Conservation (phyloP, 2,797 vertebrate species). For the Aulostomus chinensis region DNA sequence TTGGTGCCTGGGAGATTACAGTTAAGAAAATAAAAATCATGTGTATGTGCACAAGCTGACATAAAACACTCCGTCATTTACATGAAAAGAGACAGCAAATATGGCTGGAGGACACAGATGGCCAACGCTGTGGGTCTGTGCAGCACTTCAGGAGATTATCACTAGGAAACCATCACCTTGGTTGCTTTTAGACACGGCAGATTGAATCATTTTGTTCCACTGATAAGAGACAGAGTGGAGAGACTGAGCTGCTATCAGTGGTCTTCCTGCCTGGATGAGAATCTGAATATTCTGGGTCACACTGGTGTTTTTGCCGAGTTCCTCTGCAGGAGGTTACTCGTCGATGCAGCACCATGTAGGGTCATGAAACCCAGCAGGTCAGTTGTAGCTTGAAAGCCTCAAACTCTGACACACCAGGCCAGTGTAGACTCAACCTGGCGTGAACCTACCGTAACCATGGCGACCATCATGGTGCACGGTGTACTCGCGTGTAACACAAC, state of each 20-base stretch:
- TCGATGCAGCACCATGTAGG: constrained; percentile 41
- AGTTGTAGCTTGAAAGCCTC: constrained; percentile 42
- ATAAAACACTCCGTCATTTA: constrained; percentile 15
- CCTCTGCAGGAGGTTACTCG: constrained; percentile 19
- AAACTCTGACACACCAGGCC: constrained; percentile 19
- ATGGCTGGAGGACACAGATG: constrained; percentile 73
- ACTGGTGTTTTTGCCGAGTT: constrained; percentile 7
- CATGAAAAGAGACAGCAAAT: constrained; percentile 23
- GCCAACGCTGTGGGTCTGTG: constrained; percentile 69
- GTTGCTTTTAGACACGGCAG: constrained; percentile 10
- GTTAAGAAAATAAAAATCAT: neutral
- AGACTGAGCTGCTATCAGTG: neutral
- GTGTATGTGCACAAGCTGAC: neutral
- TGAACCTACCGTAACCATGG: neutral
- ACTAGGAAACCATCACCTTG: constrained; percentile 37
- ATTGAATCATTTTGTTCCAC: no score
- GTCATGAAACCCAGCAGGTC: constrained; percentile 17
- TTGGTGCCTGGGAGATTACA: neutral
- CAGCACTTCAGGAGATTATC: constrained; percentile 69
- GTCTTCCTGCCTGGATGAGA: neutral
- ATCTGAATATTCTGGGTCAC: constrained; percentile 3
- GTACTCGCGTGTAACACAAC: constrained; percentile 1
- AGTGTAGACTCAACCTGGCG: constrained; percentile 9
- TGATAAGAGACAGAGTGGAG: no score
- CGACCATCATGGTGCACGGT: neutral